Evolutionary conservation across 2,888 invertebrate species (phyloP).

Genomic region (Gymnocheta viridis): DNA sequence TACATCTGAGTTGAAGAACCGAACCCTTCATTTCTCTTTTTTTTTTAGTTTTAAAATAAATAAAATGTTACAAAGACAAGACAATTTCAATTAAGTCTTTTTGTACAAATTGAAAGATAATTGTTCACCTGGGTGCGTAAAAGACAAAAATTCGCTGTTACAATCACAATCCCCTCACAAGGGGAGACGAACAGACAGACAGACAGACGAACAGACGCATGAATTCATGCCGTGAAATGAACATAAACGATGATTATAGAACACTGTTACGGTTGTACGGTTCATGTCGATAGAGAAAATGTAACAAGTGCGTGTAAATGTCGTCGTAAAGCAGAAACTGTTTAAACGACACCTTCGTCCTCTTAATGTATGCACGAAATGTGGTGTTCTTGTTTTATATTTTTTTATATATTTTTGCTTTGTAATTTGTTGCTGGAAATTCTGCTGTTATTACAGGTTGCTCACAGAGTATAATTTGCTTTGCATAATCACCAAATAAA

Average conservation of each 20-base stretch:
- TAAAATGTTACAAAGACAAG: neutral
- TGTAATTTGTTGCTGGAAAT: neutral
- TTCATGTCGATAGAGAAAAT: neutral
- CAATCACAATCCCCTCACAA: neutral
- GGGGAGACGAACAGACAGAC: neutral
- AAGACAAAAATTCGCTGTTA: neutral
- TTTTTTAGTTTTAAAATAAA: neutral
- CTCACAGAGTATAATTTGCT: neutral
- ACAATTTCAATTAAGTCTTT: conserved; percentile 52
- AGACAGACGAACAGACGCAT: neutral
- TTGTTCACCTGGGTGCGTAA: conserved; percentile 60
- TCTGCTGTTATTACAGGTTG: neutral
- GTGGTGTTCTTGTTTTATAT: conserved; percentile 10
- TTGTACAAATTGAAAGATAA: conserved; percentile 67
- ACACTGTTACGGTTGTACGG: neutral
- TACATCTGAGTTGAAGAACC: conserved; percentile 18
- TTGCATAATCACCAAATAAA: neutral
- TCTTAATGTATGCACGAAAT: conserved; percentile 39
- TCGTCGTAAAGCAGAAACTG: conserved; percentile 16
- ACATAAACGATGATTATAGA: conserved; percentile 1
- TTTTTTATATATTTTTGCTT: neutral
- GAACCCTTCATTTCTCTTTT: conserved; percentile 24
- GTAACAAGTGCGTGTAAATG: conserved; percentile 36
- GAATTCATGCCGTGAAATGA: neutral
- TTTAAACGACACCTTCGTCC: conserved; percentile 18